Evolutionary conservation across 2,113 vertebrate species (phyloP), one percentile per base, ranked within the genome.

Genomic region (Aldabrachelys gigantea): DNA sequence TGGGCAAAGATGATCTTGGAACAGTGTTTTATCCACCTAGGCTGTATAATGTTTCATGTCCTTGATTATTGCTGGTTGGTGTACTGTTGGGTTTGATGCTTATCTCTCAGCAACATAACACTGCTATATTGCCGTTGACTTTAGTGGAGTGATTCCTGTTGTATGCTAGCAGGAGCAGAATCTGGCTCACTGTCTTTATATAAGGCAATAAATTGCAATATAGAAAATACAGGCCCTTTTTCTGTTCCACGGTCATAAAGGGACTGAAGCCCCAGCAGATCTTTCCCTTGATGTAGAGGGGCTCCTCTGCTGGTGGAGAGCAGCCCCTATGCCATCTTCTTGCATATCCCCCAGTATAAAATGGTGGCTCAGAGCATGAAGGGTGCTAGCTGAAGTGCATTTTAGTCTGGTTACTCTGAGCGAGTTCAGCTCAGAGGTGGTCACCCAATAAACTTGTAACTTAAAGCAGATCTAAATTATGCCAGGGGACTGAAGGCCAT

Each of bases 221-320:
- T 57, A 75, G 50, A 75, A 87, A 82, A 89, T 19, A 35, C 83
- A 80, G 47, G 8, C 13, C 75, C 10, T 8, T 2, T 1, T 21
- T 89, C 81, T 91, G 49, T 82, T 95, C 92, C 85, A 75, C 52
- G 8, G 4, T 22, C 38, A 6, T n/a, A 12, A 6, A 0, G 7
- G 6, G 22, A 2, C 0, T 0, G 22, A 44, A 1, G 5, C 47
- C 19, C 53, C 44, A 47, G 38, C 89, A 89, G 27, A 56, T 59
- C 24, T 25, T 9, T 35, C 90, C 54, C 47, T 47, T 47, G 79
- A 41, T 78, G 5, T 16, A 22, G 85, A 78, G 54, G 75, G 29
- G 56, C 83, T 1, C 3, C 27, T 80, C 84, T 85, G 49, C 53
- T 19, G 4, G 11, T 50, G 8, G 56, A 54, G 54, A 47, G 27